Evolutionary conservation across 2,113 vertebrate species (phyloP).

Genomic region (Turnix velox): DNA sequence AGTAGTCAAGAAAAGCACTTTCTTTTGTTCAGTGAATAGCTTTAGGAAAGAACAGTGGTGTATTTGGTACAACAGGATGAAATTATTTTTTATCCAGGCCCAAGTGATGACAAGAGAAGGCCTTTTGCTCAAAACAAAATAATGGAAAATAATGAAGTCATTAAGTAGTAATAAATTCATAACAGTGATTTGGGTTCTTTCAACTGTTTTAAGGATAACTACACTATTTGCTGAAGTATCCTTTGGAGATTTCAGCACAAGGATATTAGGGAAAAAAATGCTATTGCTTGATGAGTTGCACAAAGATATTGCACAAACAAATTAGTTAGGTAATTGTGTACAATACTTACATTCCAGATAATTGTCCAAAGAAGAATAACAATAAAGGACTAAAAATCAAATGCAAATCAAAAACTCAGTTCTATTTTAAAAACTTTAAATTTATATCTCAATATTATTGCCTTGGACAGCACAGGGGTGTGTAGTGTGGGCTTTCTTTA

Average conservation of each 20-base stretch:
- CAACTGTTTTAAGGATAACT: neutral
- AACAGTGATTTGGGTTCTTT: neutral
- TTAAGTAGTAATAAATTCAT: neutral
- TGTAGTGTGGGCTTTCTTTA: neutral
- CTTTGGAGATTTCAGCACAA: neutral
- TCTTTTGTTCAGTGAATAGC: neutral
- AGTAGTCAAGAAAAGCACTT: neutral
- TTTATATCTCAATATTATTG: neutral
- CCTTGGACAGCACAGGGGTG: neutral
- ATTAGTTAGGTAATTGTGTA: neutral
- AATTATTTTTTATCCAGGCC: neutral
- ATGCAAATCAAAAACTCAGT: neutral
- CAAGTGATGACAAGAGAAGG: neutral
- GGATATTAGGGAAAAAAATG: neutral
- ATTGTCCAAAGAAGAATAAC: neutral
- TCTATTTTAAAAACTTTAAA: neutral
- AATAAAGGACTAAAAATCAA: neutral
- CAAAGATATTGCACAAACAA: neutral
- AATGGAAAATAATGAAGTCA: neutral
- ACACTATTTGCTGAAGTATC: neutral
- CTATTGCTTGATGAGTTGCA: neutral
- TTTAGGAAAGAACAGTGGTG: neutral
- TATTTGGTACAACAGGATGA: neutral
- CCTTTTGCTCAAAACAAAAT: neutral
- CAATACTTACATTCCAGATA: neutral